Conservation (phyloP, 2,113 vertebrate species). For the Amphiprion percula region DNA sequence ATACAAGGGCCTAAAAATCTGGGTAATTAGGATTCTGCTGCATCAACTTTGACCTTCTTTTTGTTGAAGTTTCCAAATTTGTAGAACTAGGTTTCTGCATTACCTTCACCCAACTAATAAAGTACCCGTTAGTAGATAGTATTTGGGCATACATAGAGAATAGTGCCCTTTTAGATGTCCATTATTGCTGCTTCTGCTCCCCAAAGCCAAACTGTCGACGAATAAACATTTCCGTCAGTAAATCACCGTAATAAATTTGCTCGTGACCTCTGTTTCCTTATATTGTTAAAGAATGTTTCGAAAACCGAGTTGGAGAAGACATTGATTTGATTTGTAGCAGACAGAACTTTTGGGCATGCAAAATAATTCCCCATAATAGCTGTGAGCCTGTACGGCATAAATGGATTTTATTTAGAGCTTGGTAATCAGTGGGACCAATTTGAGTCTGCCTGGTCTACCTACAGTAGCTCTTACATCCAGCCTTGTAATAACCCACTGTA, state of each 20-base stretch:
- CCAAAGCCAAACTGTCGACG: slow-evolving; percentile 5
- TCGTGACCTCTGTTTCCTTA: slow-evolving; percentile 31
- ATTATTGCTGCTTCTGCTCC: background rate
- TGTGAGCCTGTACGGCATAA: slow-evolving; percentile 44
- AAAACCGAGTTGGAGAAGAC: slow-evolving; percentile 24
- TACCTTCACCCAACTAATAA: too few species aligned
- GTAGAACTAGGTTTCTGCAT: too few species aligned
- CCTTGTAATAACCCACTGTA: slow-evolving; percentile 76
- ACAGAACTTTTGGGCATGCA: slow-evolving; percentile 56
- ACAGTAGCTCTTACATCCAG: slow-evolving; percentile 75
- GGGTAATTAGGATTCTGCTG: too few species aligned
- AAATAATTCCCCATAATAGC: slow-evolving; percentile 60
- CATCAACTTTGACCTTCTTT: too few species aligned
- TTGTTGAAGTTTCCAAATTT: too few species aligned
- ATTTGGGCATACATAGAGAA: background rate
- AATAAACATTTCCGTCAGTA: slow-evolving; percentile 29
- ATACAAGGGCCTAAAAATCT: too few species aligned
- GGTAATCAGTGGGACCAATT: slow-evolving; percentile 68
- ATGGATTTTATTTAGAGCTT: slow-evolving; percentile 66
- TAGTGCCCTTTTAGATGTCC: background rate
- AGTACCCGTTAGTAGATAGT: too few species aligned
- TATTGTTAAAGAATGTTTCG: slow-evolving; percentile 34
- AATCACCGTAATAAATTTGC: slow-evolving; percentile 37
- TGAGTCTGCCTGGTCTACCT: slow-evolving; percentile 58
- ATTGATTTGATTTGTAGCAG: slow-evolving; percentile 54